phyloP scores from a whole-genome alignment of 1,140 invertebrate genomes.

The Drosophila mayri region DNA sequence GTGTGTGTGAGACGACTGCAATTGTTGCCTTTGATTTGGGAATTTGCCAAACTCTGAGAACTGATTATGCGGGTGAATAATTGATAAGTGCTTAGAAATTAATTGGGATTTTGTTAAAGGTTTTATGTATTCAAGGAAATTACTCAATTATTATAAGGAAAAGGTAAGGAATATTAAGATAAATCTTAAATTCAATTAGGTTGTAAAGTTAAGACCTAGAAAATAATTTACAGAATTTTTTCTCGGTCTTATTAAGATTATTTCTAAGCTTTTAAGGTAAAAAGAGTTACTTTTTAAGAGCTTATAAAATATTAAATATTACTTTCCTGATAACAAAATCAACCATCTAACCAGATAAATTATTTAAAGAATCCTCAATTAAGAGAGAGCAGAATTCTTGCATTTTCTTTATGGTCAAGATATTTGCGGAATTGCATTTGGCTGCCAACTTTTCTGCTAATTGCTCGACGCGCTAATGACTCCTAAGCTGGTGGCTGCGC shows the following conservation, averaged over 20 bases:
- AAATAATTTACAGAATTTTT: not conserved
- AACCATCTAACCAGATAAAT: not conserved
- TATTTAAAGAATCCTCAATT: not conserved
- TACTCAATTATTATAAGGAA: not conserved
- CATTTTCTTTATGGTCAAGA: constrained; percentile 6
- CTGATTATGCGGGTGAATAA: constrained; percentile 35
- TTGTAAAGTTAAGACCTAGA: not conserved
- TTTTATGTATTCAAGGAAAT: not conserved
- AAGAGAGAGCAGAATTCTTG: constrained; percentile 7
- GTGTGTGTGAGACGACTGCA: constrained; percentile 29
- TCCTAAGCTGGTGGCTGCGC: constrained; percentile 15
- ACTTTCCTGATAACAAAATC: not conserved
- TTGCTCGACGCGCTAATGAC: constrained; percentile 65
- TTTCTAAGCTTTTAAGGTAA: not conserved
- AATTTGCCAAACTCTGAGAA: constrained; percentile 9
- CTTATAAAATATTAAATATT: not conserved
- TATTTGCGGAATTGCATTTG: constrained; percentile 35
- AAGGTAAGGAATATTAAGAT: not conserved
- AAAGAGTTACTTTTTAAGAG: not conserved
- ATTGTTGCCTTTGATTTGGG: constrained; percentile 46
- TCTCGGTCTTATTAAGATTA: no score
- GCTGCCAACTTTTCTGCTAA: constrained; percentile 49
- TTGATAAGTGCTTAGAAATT: constrained; percentile 17
- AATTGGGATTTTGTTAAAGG: constrained; percentile 16
- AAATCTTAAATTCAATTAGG: not conserved